Evolutionary conservation across 2,797 vertebrate genomes (phyloP).

Genomic region (Dryobates pubescens): DNA sequence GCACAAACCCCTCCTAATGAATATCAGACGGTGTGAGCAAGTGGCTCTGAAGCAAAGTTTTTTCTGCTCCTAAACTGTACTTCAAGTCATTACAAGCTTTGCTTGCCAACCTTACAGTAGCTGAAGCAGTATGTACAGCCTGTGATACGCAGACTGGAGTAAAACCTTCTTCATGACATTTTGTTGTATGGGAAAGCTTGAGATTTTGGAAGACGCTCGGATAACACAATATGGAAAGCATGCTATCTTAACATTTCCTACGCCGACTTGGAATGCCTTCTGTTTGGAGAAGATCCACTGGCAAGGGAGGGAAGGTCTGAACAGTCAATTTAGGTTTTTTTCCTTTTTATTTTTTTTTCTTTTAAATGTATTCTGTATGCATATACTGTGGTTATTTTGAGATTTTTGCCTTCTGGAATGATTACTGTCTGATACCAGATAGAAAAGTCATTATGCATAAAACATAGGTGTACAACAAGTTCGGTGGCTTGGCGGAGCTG

Average conservation of each 20-base stretch:
- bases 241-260: constrained; percentile 80
- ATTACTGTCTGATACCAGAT: constrained; percentile 82
- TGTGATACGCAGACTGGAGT: constrained; percentile 74
- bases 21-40: constrained; percentile 54
- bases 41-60: constrained; percentile 53
- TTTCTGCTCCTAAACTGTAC: constrained; percentile 69
- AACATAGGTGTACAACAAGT: constrained; percentile 78
- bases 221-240: constrained; percentile 80
- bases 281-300: constrained; percentile 81
- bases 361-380: constrained; percentile 84
- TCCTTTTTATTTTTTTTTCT: constrained; percentile 42
- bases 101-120: constrained; percentile 64
- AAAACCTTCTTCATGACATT: constrained; percentile 78
- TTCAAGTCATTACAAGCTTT: constrained; percentile 64
- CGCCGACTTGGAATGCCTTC: constrained; percentile 79
- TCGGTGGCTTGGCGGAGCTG: constrained; percentile 64
- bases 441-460: constrained; percentile 81
- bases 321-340: constrained; percentile 81
- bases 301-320: constrained; percentile 82
- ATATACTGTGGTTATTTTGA: constrained; percentile 85
- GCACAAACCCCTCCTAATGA: constrained; percentile 36
- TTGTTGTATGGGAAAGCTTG: constrained; percentile 78
- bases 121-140: constrained; percentile 67
- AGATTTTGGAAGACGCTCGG: constrained; percentile 76
- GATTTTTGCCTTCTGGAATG: constrained; percentile 85